Evolutionary conservation across 92 coral and sea anemone species (phyloP).

Genomic region (Palythoa caribaeorum): DNA sequence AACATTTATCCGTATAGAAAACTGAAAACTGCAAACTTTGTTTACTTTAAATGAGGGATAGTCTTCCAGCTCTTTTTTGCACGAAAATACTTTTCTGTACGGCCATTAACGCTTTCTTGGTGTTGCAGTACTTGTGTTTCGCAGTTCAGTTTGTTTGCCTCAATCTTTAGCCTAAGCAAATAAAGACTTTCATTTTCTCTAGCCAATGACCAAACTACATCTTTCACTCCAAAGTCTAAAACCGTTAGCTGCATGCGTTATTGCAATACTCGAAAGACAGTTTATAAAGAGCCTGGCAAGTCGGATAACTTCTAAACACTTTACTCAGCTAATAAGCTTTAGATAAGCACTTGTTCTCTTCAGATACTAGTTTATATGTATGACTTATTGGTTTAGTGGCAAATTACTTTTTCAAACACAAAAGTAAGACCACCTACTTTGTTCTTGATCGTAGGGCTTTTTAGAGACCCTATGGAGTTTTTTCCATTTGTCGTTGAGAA

Average conservation of each 20-base stretch:
- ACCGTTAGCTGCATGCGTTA: background rate
- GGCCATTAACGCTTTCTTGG: background rate
- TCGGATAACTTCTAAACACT: background rate
- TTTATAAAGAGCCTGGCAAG: background rate
- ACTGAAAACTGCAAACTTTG: background rate
- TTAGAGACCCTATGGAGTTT: conserved; percentile 12
- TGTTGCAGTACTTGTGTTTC: background rate
- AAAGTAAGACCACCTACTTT: conserved; percentile 37
- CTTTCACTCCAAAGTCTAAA: background rate
- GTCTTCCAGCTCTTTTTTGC: background rate
- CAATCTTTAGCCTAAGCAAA: background rate
- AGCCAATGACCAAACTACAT: background rate
- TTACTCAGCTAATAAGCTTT: background rate
- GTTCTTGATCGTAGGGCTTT: conserved; percentile 23
- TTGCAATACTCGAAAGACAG: background rate
- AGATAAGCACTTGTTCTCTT: background rate
- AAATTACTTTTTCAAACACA: conserved; percentile 15
- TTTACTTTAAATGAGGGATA: background rate
- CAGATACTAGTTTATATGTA: background rate
- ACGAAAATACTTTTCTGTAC: background rate
- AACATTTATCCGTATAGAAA: background rate
- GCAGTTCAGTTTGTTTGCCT: background rate
- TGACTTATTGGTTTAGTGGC: background rate
- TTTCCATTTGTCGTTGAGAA: conserved; percentile 9
- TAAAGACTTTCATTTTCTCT: background rate